These are phyloP conservation scores for Leptoteleia sp. DNA, from an alignment of 1,140 invertebrate genomes.

Conservation along the genomic window DNA sequence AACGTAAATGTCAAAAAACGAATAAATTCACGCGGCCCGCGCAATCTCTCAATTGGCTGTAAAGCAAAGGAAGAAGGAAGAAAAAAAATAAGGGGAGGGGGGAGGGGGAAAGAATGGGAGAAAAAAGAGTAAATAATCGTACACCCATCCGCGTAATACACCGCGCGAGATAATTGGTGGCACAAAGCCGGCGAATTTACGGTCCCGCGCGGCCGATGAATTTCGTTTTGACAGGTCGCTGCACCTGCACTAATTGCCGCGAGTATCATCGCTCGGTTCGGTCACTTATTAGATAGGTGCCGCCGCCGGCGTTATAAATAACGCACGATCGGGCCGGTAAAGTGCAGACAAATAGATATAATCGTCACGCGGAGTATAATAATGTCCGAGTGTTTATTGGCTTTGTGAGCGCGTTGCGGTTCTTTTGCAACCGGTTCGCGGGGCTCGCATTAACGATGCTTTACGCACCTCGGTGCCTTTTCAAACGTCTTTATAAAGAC, in stretches of 20 bases:
- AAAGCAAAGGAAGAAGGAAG: too few relatives aligned
- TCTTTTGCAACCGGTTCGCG: slow-evolving; percentile 59
- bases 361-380: slow-evolving; percentile 61
- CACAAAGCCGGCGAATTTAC: slow-evolving; percentile 49
- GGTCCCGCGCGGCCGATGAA: slow-evolving; percentile 24
- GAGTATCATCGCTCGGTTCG: slow-evolving; percentile 24
- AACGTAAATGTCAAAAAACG: slow-evolving; percentile 41
- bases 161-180: slow-evolving; percentile 14
- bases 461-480: slow-evolving; percentile 58
- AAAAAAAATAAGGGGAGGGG: too few relatives aligned
- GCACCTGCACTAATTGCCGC: slow-evolving; percentile 62
- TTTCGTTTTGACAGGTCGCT: slow-evolving; percentile 37
- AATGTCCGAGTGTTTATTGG: slow-evolving; percentile 74
- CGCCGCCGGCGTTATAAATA: slow-evolving; percentile 48
- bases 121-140: too few relatives aligned
- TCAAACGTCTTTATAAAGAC: slow-evolving; percentile 61
- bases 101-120: too few relatives aligned
- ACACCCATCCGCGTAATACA: slow-evolving; percentile 16
- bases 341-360: slow-evolving; percentile 73
- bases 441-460: slow-evolving; percentile 50
- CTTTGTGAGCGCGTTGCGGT: slow-evolving; percentile 46
- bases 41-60: slow-evolving; percentile 34
- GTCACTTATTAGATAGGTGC: slow-evolving; percentile 41
- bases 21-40: slow-evolving; percentile 6
- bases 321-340: slow-evolving; percentile 61